Evolutionary conservation across 2,113 vertebrate genomes (phyloP).

Genomic region (Nothoprocta perdicaria): DNA sequence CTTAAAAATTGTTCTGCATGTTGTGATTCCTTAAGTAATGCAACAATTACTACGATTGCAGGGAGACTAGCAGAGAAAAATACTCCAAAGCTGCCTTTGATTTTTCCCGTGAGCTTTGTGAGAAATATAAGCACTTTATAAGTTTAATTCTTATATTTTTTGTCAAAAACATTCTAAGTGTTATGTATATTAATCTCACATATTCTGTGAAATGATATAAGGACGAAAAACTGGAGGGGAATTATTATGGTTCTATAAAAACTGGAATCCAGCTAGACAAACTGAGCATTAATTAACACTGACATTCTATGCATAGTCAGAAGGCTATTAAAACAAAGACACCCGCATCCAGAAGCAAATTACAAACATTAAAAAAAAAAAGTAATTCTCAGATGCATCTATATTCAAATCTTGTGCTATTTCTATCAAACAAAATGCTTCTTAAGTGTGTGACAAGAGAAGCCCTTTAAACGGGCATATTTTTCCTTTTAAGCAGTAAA

Average conservation of each 20-base stretch:
- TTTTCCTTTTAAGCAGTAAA: background rate
- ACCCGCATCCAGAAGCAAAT: background rate
- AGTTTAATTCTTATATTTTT: background rate
- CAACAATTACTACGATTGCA: background rate
- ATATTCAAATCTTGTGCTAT: background rate
- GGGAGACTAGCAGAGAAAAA: background rate
- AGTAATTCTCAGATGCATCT: background rate
- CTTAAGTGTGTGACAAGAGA: background rate
- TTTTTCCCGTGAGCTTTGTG: background rate
- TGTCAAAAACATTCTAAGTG: background rate
- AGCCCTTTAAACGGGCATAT: background rate
- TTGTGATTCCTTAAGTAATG: background rate
- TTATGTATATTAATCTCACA: background rate
- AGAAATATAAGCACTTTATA: background rate
- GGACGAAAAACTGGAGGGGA: background rate
- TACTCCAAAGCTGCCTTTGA: background rate
- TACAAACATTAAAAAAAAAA: background rate
- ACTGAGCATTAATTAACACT: background rate
- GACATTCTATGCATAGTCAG: background rate
- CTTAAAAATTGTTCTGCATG: background rate
- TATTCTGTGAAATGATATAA: background rate
- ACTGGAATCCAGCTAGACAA: slow-evolving; percentile 11
- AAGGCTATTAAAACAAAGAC: background rate
- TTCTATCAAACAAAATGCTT: background rate
- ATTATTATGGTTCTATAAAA: background rate